phyloP scores from a whole-genome alignment of 1,140 invertebrate species.

The Ruditapes philippinarum region DNA sequence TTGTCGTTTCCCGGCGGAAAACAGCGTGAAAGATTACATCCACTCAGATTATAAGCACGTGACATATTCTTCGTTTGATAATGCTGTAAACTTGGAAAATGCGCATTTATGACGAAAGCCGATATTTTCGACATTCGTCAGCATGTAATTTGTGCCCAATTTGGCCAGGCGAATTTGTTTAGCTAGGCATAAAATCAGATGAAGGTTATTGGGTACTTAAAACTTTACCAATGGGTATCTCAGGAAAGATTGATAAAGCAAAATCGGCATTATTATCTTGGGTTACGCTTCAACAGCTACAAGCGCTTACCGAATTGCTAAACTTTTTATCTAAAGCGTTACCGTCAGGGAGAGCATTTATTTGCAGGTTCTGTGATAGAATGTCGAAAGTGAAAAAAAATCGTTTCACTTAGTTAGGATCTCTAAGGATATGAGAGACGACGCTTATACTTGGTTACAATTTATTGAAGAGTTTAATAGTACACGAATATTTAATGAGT shows the following conservation, averaged over 20 bases:
- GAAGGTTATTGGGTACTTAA: slow-evolving; percentile 19
- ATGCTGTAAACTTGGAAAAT: not conserved
- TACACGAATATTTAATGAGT: not conserved
- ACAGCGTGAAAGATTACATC: no score
- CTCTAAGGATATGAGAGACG: not conserved
- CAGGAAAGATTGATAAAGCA: not conserved
- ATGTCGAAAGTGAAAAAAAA: no score
- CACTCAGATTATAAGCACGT: not conserved
- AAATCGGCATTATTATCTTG: not conserved
- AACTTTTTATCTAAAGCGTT: not conserved
- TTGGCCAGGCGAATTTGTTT: not conserved
- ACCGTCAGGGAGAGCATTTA: not conserved
- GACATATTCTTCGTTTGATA: not conserved
- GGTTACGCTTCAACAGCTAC: not conserved
- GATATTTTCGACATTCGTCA: not conserved
- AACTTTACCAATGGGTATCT: not conserved
- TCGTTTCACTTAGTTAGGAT: slow-evolving; percentile 44
- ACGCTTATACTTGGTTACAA: not conserved
- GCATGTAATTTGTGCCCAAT: not conserved
- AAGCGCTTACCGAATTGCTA: not conserved
- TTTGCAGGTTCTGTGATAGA: slow-evolving; percentile 43
- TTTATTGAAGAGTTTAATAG: slow-evolving; percentile 58
- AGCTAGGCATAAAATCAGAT: slow-evolving; percentile 37
- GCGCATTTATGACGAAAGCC: not conserved
- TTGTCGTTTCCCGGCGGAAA: no score